Evolutionary conservation across 2,888 invertebrate species (phyloP).

Genomic region (Corbicula japonica): DNA sequence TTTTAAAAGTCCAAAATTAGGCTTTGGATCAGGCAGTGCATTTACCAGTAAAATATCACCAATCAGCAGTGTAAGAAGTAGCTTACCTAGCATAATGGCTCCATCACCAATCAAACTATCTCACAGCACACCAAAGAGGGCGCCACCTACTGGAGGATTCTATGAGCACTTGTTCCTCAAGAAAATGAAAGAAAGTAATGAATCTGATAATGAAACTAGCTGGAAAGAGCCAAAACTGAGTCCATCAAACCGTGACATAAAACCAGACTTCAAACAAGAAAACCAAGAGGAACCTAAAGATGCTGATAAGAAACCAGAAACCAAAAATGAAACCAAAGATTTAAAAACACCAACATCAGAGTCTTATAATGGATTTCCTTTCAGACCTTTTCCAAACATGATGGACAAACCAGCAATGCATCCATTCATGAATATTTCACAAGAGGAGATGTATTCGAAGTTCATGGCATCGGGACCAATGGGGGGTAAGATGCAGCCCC

Average conservation of each 20-base stretch:
- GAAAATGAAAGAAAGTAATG: conserved; percentile 78
- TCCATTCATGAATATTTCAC: conserved; percentile 63
- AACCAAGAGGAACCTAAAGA: conserved; percentile 58
- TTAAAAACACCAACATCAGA: conserved; percentile 47
- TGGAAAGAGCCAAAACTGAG: conserved; percentile 61
- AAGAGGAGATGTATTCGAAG: conserved; percentile 71
- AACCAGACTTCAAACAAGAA: conserved; percentile 48
- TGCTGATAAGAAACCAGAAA: conserved; percentile 57
- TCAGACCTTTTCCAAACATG: conserved; percentile 67
- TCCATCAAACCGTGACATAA: conserved; percentile 35
- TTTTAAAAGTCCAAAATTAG: conserved; percentile 63
- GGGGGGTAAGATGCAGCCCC: conserved; percentile 61
- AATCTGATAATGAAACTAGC: conserved; percentile 64
- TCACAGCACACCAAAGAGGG: conserved; percentile 74
- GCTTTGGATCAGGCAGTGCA: conserved; percentile 49
- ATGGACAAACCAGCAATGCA: conserved; percentile 72
- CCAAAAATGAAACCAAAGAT: conserved; percentile 27
- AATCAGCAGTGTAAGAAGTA: conserved; percentile 52
- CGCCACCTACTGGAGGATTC: conserved; percentile 54
- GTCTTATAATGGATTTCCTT: conserved; percentile 54
- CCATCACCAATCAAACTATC: conserved; percentile 66
- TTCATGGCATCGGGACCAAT: conserved; percentile 62
- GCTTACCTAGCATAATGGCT: conserved; percentile 62
- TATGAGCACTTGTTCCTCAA: conserved; percentile 78
- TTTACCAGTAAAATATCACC: conserved; percentile 60